These are phyloP conservation scores for Agonopterix alstromeriana DNA, from an alignment of 2,888 invertebrate genomes.

Conservation along the genomic window DNA sequence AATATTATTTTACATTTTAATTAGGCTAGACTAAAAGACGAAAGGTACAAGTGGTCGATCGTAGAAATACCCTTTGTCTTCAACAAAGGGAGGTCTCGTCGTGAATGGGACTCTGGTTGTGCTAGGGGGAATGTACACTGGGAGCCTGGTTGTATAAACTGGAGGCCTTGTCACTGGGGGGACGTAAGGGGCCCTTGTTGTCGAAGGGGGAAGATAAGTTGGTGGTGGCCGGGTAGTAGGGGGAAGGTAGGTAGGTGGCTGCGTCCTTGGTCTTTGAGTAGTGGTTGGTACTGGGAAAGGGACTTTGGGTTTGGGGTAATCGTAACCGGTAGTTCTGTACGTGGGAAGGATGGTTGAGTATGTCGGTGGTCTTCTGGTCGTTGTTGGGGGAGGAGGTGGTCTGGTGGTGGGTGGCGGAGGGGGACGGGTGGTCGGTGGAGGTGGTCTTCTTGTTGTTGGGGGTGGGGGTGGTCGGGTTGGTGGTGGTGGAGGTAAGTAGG, in stretches of 20 bases:
- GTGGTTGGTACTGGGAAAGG: slow-evolving; percentile 15
- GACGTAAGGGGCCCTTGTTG: slow-evolving; percentile 12
- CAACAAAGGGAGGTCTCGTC: slow-evolving; percentile 51
- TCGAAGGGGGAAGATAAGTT: slow-evolving; percentile 10
- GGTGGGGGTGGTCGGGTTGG: slow-evolving; percentile 8
- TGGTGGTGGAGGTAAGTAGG: slow-evolving; percentile 8
- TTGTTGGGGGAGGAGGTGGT: slow-evolving; percentile 5
- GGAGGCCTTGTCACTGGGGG: slow-evolving; percentile 9
- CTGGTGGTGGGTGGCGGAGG: slow-evolving; percentile 10
- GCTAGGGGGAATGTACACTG: slow-evolving; percentile 20
- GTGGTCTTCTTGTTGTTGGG: not conserved
- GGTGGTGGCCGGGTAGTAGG: slow-evolving; percentile 17
- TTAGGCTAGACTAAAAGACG: slow-evolving; percentile 43
- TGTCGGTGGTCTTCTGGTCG: slow-evolving; percentile 6
- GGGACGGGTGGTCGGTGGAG: slow-evolving; percentile 5
- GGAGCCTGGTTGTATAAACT: slow-evolving; percentile 11
- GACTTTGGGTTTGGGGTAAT: slow-evolving; percentile 14
- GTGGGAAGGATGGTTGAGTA: slow-evolving; percentile 11
- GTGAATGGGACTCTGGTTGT: slow-evolving; percentile 27
- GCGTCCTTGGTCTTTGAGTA: slow-evolving; percentile 12
- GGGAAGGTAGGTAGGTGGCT: slow-evolving; percentile 11
- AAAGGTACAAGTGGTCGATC: slow-evolving; percentile 63
- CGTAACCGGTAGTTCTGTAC: slow-evolving; percentile 15
- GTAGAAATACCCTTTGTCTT: slow-evolving; percentile 63
- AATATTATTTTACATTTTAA: slow-evolving; percentile 10